A percentile compares a stretch with the other conserved stretches of the same genome.
These are phyloP conservation scores for Lacanobia wlatinum DNA, from an alignment of 2,888 invertebrate genomes.

Conservation along the genomic window DNA sequence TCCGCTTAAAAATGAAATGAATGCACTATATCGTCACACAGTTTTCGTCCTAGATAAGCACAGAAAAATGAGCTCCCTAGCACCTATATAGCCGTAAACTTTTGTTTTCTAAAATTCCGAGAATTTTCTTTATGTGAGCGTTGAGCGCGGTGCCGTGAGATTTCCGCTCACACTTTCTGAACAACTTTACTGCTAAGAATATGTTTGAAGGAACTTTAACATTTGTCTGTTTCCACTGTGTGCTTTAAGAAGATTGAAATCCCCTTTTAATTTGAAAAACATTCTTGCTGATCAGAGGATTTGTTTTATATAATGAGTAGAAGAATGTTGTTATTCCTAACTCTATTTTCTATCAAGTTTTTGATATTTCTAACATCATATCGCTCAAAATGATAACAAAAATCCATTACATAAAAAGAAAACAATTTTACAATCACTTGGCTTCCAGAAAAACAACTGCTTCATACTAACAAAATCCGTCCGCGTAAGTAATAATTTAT, in stretches of 20 bases:
- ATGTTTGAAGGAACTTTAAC: slow-evolving; percentile 20
- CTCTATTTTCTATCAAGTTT: too few relatives aligned
- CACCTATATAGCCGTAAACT: slow-evolving; percentile 33
- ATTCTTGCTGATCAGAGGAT: background rate
- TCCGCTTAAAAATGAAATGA: background rate
- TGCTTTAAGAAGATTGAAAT: slow-evolving; percentile 2
- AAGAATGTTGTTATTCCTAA: background rate
- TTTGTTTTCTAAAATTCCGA: slow-evolving; percentile 40
- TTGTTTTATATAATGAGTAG: background rate
- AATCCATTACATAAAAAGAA: background rate
- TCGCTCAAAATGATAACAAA: background rate
- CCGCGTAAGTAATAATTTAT: slow-evolving; percentile 57
- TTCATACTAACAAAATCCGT: slow-evolving; percentile 45
- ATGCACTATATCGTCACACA: slow-evolving; percentile 15
- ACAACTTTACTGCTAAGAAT: slow-evolving; percentile 46
- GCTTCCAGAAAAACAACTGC: slow-evolving; percentile 23
- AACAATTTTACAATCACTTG: slow-evolving; percentile 7
- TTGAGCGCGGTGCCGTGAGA: slow-evolving; percentile 21
- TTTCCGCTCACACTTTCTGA: slow-evolving; percentile 37
- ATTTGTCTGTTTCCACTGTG: slow-evolving; percentile 9
- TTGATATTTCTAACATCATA: too few relatives aligned
- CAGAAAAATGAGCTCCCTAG: slow-evolving; percentile 35
- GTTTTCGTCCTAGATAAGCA: slow-evolving; percentile 35
- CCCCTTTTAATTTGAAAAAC: background rate
- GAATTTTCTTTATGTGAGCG: slow-evolving; percentile 43